These are phyloP conservation scores for Leptarthrus brevirostris DNA, from an alignment of 2,888 invertebrate species.

Conservation along the genomic window DNA sequence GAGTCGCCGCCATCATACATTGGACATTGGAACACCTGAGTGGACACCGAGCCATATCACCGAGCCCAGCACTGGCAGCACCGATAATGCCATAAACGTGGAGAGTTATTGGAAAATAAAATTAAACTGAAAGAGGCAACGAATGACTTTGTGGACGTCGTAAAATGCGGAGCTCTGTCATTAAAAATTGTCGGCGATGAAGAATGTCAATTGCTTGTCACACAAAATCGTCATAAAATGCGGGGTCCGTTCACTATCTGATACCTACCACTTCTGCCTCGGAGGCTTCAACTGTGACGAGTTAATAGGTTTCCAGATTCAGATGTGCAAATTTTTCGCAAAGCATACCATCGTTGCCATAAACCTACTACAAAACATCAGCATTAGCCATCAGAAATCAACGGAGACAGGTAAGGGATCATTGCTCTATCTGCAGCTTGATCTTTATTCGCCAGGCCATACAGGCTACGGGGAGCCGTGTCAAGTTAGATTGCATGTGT, in stretches of 20 bases:
- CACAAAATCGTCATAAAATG: conserved; percentile 47
- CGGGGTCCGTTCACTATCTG: conserved; percentile 8
- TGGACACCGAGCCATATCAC: background rate
- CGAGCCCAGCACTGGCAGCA: background rate
- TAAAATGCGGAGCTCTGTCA: conserved; percentile 42
- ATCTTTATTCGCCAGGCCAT: conserved; percentile 21
- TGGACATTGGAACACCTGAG: background rate
- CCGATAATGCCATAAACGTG: conserved; percentile 49
- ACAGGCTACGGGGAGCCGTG: background rate
- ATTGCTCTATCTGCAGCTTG: conserved; percentile 2
- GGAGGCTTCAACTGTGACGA: conserved; percentile 20
- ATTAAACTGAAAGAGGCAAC: conserved; percentile 16
- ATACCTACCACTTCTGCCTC: background rate
- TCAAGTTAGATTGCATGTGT: conserved; percentile 26
- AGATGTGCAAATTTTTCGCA: conserved; percentile 45
- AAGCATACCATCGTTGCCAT: conserved; percentile 15
- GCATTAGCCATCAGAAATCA: conserved; percentile 21
- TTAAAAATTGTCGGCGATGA: conserved; percentile 47
- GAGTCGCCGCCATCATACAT: no score
- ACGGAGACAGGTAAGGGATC: conserved; percentile 7
- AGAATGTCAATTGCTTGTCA: conserved; percentile 52
- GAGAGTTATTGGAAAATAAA: conserved; percentile 47
- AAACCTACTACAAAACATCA: conserved; percentile 40
- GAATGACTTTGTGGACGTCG: conserved; percentile 29
- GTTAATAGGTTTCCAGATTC: conserved; percentile 44